Evolutionary conservation across 2,888 invertebrate species (phyloP), one percentile per base, ranked within the genome.

Genomic region (Sinohyriopsis cumingii): DNA sequence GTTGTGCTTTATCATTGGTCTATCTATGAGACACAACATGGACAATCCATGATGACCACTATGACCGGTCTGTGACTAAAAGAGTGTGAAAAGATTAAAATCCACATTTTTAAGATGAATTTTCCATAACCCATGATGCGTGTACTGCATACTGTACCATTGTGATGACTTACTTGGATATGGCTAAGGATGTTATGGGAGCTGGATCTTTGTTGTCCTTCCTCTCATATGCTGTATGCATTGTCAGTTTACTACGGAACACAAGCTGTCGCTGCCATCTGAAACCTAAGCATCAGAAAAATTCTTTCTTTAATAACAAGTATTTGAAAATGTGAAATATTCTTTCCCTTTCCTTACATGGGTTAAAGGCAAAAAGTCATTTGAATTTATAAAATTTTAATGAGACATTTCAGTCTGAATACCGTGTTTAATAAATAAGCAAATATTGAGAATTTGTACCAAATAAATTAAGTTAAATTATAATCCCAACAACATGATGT

Each of bases 201-300:
- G 99, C 98, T 72, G 99, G 99, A 89, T 97, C 95, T 1, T 95
- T 94, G 92, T 99, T 99, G 91, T 99, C 98, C 87, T 97, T 96
- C 59, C 98, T 93, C 91, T 98, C 97, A 91, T 86, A 90, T 6
- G 90, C 90, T 68, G 90, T 90, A 78, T 90, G 89, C 98, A 98
- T 98, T 20, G 98, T 98, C 82, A 99, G 91, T 91, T 98, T 97
- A 88, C 96, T 97, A 86, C 97, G 93, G 88, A 97, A 95, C 72
- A 97, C 94, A 79, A 98, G 91, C 87, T 97, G 96, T 71, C 96
- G 93, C 89, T 94, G 94, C 98, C 98, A 98, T 84, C 94, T 94
- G 88, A 95, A 95, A 66, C 95, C 94, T 93, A 79, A 12, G 3
- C 45, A 45, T 45, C 45, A 45, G 15, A 45, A 45, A 12, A 45